Evolutionary conservation across 2,797 vertebrate genomes (phyloP).

Genomic region (Gymnothorax reevesii): DNA sequence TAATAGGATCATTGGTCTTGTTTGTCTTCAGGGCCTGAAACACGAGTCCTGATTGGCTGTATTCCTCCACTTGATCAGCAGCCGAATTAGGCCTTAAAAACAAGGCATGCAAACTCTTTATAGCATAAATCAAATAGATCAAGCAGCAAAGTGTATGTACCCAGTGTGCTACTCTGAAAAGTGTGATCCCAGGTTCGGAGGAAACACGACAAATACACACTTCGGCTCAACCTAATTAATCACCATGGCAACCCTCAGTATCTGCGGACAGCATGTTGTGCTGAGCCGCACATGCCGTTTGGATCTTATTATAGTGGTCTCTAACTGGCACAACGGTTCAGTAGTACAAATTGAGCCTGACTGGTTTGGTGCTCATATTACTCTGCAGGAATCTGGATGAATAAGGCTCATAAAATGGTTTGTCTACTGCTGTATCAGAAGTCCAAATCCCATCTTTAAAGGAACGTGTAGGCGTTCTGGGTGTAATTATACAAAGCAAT

Average conservation of each 20-base stretch:
- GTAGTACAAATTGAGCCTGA: background rate
- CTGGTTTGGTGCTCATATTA: background rate
- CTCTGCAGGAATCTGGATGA: background rate
- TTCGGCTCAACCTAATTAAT: background rate
- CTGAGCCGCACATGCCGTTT: background rate
- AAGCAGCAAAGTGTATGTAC: background rate
- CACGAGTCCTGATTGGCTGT: background rate
- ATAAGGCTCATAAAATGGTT: background rate
- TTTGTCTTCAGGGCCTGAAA: background rate
- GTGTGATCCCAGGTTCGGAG: background rate
- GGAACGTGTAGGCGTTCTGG: background rate
- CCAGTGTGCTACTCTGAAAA: background rate
- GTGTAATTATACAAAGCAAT: background rate
- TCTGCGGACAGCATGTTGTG: background rate
- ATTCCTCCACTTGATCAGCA: background rate
- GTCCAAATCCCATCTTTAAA: background rate
- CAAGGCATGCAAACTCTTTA: background rate
- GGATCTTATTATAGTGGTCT: slow-evolving; percentile 2
- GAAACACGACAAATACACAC: background rate
- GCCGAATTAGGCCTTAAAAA: background rate
- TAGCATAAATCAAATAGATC: background rate
- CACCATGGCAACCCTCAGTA: background rate
- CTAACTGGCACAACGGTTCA: slow-evolving; percentile 5
- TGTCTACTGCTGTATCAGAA: background rate
- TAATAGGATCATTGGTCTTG: background rate